Conservation (phyloP, 2,113 vertebrate genomes). For the Prionailurus bengalensis region DNA sequence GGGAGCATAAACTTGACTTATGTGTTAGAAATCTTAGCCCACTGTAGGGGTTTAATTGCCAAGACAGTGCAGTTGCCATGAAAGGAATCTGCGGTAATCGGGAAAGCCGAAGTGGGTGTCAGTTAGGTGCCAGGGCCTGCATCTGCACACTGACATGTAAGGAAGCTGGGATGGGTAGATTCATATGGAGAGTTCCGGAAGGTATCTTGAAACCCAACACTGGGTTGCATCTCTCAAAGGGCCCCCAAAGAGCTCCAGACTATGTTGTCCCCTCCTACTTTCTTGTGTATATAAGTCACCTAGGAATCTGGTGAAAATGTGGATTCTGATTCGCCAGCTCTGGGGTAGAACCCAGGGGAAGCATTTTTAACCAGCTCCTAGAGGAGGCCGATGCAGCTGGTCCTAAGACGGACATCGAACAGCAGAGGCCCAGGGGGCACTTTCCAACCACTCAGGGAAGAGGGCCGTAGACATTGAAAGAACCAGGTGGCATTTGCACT, state of each 20-base stretch:
- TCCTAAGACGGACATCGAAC: not conserved
- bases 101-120: not conserved
- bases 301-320: not conserved
- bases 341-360: not conserved
- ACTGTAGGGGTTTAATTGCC: not conserved
- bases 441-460: not conserved
- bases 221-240: not conserved
- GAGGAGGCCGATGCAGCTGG: not conserved
- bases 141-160: not conserved
- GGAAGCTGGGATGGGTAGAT: not conserved
- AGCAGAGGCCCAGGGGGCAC: not conserved
- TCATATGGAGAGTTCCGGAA: not conserved
- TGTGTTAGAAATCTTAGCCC: constrained; percentile 26
- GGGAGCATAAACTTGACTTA: constrained; percentile 3
- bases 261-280: not conserved
- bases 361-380: not conserved
- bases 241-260: not conserved
- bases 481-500: not conserved
- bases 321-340: not conserved
- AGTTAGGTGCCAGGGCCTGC: not conserved
- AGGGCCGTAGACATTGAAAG: not conserved
- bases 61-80: constrained; percentile 26
- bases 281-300: not conserved
- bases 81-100: constrained; percentile 14
- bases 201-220: not conserved